Evolutionary conservation across 2,888 invertebrate species (phyloP).

Genomic region (Drosophila recens): DNA sequence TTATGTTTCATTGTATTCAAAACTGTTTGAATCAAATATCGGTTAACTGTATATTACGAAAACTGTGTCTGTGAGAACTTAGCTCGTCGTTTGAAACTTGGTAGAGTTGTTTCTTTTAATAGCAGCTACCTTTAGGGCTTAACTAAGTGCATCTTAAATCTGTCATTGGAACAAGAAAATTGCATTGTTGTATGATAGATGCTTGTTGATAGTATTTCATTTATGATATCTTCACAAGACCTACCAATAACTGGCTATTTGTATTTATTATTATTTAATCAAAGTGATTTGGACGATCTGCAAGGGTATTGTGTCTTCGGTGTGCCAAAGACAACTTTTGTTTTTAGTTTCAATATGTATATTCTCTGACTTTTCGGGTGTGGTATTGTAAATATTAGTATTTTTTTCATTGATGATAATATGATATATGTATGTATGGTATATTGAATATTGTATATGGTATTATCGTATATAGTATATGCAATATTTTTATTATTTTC

Average conservation of each 20-base stretch:
- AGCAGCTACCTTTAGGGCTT: background rate
- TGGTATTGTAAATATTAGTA: slow-evolving; percentile 2
- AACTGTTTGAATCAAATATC: background rate
- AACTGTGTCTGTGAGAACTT: slow-evolving; percentile 14
- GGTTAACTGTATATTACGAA: slow-evolving; percentile 15
- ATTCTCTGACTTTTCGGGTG: slow-evolving; percentile 1
- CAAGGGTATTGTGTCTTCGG: slow-evolving; percentile 16
- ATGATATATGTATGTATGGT: background rate
- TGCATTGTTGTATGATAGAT: background rate
- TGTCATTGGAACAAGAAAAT: background rate
- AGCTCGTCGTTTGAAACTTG: slow-evolving; percentile 1
- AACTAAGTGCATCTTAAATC: background rate
- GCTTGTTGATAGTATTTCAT: background rate
- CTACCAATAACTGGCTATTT: slow-evolving; percentile 4
- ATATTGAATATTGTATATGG: background rate
- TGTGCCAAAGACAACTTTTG: slow-evolving; percentile 2
- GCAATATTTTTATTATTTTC: background rate
- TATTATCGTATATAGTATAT: background rate
- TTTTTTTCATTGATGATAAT: background rate
- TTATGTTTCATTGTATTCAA: background rate
- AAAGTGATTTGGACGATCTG: slow-evolving; percentile 6
- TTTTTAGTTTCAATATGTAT: background rate
- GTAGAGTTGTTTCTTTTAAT: background rate
- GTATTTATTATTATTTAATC: background rate
- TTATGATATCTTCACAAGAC: slow-evolving; percentile 4